These are phyloP conservation scores for Brachionus manjavacas DNA, from an alignment of 1,140 invertebrate genomes.

Conservation along the genomic window DNA sequence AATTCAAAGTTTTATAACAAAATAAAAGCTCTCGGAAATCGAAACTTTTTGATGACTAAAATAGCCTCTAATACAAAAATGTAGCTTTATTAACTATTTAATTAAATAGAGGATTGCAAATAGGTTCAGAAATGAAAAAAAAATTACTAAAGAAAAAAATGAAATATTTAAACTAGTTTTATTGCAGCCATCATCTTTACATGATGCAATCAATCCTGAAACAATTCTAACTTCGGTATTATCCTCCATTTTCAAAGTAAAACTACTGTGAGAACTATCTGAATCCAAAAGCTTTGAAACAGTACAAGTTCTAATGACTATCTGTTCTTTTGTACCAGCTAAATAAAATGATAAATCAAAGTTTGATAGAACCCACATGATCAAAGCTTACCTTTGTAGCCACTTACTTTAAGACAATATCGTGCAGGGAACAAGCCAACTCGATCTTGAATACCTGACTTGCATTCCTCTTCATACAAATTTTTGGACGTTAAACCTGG, in stretches of 20 bases:
- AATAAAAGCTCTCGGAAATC: not conserved
- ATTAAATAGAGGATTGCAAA: not conserved
- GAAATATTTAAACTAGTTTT: not conserved
- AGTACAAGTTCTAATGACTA: conserved; percentile 36
- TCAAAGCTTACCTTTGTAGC: not conserved
- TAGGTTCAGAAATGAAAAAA: not conserved
- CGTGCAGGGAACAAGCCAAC: conserved; percentile 32
- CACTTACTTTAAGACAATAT: conserved; percentile 42
- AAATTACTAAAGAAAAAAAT: not conserved
- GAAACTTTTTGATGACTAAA: not conserved
- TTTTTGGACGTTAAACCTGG: not conserved
- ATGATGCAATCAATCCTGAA: conserved; percentile 33
- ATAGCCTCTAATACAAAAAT: not conserved
- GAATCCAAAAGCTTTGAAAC: conserved; percentile 34
- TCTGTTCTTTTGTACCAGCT: conserved; percentile 35
- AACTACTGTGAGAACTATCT: conserved; percentile 40
- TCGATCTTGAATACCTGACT: conserved; percentile 25
- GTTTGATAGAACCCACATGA: not conserved
- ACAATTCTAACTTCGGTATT: conserved; percentile 20
- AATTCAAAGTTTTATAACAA: not conserved
- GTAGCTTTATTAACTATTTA: not conserved
- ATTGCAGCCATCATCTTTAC: conserved; percentile 43
- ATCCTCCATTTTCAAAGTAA: conserved; percentile 18
- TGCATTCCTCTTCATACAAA: conserved; percentile 32
- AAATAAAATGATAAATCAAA: not conserved